phyloP scores from a whole-genome alignment of 23 tunicate genomes.

The Corella eumyota region DNA sequence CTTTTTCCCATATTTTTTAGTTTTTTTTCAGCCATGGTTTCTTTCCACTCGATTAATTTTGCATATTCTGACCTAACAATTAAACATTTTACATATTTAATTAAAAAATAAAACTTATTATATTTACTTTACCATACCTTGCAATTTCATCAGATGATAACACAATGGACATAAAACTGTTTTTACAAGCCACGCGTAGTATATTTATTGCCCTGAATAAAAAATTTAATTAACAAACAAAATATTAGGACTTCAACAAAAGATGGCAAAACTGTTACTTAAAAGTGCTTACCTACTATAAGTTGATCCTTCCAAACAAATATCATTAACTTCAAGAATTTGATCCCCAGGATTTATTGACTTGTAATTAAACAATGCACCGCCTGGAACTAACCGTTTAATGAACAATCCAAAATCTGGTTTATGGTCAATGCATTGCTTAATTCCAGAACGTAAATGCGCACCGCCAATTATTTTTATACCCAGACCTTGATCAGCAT shows the following conservation, averaged over 20 bases:
- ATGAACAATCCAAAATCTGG: slow-evolving; percentile 37
- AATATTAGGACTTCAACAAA: not conserved
- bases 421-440: not conserved
- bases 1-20: not conserved
- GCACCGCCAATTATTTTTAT: slow-evolving; percentile 4
- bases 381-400: slow-evolving; percentile 40
- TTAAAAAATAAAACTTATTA: not conserved
- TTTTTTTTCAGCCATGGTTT: slow-evolving; percentile 19
- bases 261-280: no score
- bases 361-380: slow-evolving; percentile 15
- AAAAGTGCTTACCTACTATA: slow-evolving; percentile 19
- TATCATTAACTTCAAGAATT: slow-evolving; percentile 55
- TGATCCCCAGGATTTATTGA: slow-evolving; percentile 32
- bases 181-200: slow-evolving; percentile 25
- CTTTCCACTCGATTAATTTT: slow-evolving; percentile 4
- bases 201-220: slow-evolving; percentile 30
- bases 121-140: no score
- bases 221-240: not conserved
- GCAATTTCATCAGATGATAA: slow-evolving; percentile 12
- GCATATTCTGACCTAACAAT: slow-evolving; percentile 20
- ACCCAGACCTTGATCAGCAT: not conserved
- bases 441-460: no score
- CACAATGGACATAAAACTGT: slow-evolving; percentile 7
- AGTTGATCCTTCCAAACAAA: slow-evolving; percentile 5
- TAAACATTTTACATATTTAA: not conserved